Evolutionary conservation across 2,888 invertebrate genomes (phyloP), one percentile per base, ranked within the genome.

Genomic region (Subacronicta megacephala): DNA sequence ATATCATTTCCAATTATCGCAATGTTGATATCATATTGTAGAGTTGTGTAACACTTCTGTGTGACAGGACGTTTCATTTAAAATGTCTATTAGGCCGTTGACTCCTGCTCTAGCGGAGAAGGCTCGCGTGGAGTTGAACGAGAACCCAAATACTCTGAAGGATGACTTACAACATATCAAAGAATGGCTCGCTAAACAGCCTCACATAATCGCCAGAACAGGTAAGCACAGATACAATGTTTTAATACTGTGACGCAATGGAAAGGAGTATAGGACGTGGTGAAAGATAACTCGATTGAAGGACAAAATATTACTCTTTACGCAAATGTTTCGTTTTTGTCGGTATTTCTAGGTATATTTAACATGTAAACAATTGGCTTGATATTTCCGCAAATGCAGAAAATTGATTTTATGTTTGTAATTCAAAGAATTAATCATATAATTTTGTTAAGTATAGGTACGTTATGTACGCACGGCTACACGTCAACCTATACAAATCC

Each of bases 161-260:
- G 88, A 89, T 53, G 95, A 95, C 75, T 81, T 96, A 29, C 84
- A 92, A 49, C 87, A 91, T 69, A 85, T 96, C 16, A 94, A 92
- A 72, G 92, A 95, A 29, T 96, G 96, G 95, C 75, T 95, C 10
- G 82, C 85, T 1, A 95, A 95, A 72, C 95, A 95, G 73, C 94
- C 94, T 0, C 95, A 96, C 78, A 78, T 96, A 17, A 90, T 82
- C 12, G 84, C 83, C 6, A 80, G 86, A 57, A 87, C 82, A 71
- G 88, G 88, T 87, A 56, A 33, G 61, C 49, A 26, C 4, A 43
- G 0, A 6, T 15, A 20, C 12, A 35, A 16, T 36, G 6, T 43
- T 15, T 7, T 10, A 13, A 31, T 10, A 2, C n/a, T 38, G 23
- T 46, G 46, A 68, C 43, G 46, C 38, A 49, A 40, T 29, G 16